Conservation (phyloP, 1,140 invertebrate species). For the Drosophila serrata region DNA sequence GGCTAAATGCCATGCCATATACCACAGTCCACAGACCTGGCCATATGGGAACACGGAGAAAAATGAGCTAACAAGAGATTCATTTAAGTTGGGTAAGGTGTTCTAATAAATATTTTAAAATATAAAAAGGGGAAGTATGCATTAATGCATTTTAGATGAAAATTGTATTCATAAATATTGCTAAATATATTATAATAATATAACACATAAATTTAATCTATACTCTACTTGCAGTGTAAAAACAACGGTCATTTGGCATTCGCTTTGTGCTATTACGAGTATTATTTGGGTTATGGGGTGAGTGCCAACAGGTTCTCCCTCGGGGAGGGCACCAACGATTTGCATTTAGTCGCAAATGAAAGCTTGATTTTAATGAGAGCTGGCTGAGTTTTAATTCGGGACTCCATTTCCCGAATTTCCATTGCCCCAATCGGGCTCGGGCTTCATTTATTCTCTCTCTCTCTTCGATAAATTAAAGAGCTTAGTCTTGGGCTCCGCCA, state of each 20-base stretch:
- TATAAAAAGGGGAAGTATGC: not conserved
- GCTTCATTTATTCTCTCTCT: constrained; percentile 38
- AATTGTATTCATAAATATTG: not conserved
- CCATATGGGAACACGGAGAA: constrained; percentile 9
- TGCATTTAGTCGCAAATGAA: constrained; percentile 36
- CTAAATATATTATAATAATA: not conserved
- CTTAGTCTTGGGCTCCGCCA: constrained; percentile 5
- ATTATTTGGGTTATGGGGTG: constrained; percentile 56
- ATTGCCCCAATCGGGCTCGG: not conserved
- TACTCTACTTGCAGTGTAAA: constrained; percentile 14
- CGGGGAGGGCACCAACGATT: constrained; percentile 37
- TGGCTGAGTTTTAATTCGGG: constrained; percentile 21
- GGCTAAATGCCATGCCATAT: constrained; percentile 79
- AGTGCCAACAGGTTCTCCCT: constrained; percentile 37
- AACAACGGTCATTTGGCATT: constrained; percentile 62
- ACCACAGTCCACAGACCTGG: constrained; percentile 8
- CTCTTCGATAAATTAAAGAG: constrained; percentile 64
- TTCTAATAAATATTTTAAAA: not conserved
- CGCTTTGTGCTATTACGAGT: constrained; percentile 62
- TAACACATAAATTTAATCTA: not conserved
- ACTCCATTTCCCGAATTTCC: constrained; percentile 24
- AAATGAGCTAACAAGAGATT: not conserved
- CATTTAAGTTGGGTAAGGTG: too few species aligned
- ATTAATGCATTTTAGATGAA: too few species aligned
- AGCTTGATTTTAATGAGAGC: constrained; percentile 29